A percentile compares a stretch with the other conserved stretches of the same genome.
phyloP scores from a whole-genome alignment of 1,140 invertebrate genomes.

The Drosophila ficusphila region DNA sequence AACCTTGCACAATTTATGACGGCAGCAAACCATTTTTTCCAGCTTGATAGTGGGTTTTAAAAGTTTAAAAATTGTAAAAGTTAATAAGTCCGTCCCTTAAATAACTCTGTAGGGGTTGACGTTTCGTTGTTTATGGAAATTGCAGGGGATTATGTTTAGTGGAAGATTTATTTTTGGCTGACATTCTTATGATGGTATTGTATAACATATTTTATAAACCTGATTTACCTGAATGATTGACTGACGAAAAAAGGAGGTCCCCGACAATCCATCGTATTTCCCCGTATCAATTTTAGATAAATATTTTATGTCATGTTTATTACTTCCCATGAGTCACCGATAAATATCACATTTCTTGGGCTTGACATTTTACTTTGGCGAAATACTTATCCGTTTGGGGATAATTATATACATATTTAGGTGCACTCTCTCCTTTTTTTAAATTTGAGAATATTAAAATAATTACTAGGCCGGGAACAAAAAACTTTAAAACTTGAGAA shows the following conservation, averaged over 20 bases:
- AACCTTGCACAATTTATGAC: slow-evolving; percentile 76
- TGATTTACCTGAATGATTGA: too few relatives aligned
- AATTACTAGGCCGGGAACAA: too few relatives aligned
- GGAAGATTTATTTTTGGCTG: too few relatives aligned
- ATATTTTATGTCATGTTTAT: neutral
- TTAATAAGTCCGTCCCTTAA: slow-evolving; percentile 21
- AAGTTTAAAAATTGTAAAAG: slow-evolving; percentile 4
- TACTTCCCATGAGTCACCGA: slow-evolving; percentile 6
- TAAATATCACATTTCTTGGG: neutral
- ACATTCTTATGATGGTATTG: too few relatives aligned
- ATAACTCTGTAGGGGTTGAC: slow-evolving; percentile 1
- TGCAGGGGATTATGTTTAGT: neutral
- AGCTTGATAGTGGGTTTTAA: slow-evolving; percentile 22
- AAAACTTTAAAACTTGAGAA: neutral
- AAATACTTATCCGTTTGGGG: neutral
- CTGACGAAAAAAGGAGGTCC: too few relatives aligned
- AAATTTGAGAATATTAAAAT: too few relatives aligned
- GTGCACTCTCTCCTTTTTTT: too few relatives aligned
- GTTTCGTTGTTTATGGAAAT: slow-evolving; percentile 19
- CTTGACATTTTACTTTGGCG: neutral
- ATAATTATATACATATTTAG: too few relatives aligned
- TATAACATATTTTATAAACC: too few relatives aligned
- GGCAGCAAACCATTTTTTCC: slow-evolving; percentile 27
- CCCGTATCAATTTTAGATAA: neutral
- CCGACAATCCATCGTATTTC: too few relatives aligned